phyloP scores from a whole-genome alignment of 1,140 invertebrate genomes.

The fruit fly (Drosophila melanogaster) region Release_6_plus_ISO1_MT NT_033779.5:13489001-13489500 shows the following conservation, averaged over 20 bases:
- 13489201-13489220: conserved; percentile 38
- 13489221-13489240: conserved; percentile 48
- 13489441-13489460: conserved; percentile 68
- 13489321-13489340: conserved; percentile 61
- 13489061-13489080: conserved; percentile 34
- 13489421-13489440: conserved; percentile 47
- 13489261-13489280: conserved; percentile 40
- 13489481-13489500: conserved; percentile 65
- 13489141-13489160: conserved; percentile 27
- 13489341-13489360: conserved; percentile 37
- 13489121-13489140: conserved; percentile 24
- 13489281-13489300: conserved; percentile 59
- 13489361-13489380: conserved; percentile 71
- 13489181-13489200: conserved; percentile 23
- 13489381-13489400: conserved; percentile 40
- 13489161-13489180: conserved; percentile 21
- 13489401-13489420: conserved; percentile 37
- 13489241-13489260: conserved; percentile 55
- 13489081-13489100: conserved; percentile 5
- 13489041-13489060: conserved; percentile 1
- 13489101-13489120: conserved; percentile 15
- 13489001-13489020: background rate
- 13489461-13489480: conserved; percentile 74
- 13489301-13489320: conserved; percentile 48
- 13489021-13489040: conserved; percentile 10